Percentiles rank a stretch among this genome's conserved stretches.
phyloP scores from a whole-genome alignment of 23 tunicate genomes.

The Trididemnum clinides region DNA sequence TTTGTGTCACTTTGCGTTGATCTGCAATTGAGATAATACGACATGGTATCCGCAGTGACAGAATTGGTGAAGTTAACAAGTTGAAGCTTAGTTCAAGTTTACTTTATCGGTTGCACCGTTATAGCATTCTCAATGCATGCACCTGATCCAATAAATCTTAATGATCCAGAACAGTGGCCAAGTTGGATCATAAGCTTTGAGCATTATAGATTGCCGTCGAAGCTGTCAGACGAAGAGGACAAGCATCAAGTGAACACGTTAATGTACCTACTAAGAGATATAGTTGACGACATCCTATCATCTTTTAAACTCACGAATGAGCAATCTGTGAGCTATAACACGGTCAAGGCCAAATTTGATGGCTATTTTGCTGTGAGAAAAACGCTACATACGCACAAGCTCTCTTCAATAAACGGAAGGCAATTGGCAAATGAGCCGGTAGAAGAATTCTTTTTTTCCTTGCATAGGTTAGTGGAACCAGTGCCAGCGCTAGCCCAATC shows the following conservation, averaged over 20 bases:
- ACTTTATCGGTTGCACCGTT: too few species aligned
- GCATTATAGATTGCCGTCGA: background rate
- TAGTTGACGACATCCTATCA: conserved; percentile 3
- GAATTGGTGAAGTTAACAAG: too few species aligned
- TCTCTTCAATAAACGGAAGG: conserved; percentile 7
- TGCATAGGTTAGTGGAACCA: background rate
- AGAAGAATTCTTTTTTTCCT: background rate
- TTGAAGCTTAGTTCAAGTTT: too few species aligned
- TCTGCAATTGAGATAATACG: too few species aligned
- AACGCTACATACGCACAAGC: conserved; percentile 20
- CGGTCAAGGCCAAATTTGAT: background rate
- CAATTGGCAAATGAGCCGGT: conserved; percentile 6
- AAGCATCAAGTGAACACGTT: conserved; percentile 11
- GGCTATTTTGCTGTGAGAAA: background rate
- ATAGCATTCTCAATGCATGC: background rate
- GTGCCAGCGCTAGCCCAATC: too few species aligned
- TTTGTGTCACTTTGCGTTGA: too few species aligned
- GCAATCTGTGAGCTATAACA: background rate
- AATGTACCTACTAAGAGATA: background rate
- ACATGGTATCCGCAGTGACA: too few species aligned
- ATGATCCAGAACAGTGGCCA: background rate
- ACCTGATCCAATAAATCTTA: conserved; percentile 6
- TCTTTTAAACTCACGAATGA: conserved; percentile 12
- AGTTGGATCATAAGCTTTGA: conserved; percentile 20
- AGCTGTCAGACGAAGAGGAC: background rate